Percentiles rank a stretch among this genome's conserved stretches.
Evolutionary conservation across 2,888 invertebrate genomes (phyloP).

Genomic region (Sinelater perroti): DNA sequence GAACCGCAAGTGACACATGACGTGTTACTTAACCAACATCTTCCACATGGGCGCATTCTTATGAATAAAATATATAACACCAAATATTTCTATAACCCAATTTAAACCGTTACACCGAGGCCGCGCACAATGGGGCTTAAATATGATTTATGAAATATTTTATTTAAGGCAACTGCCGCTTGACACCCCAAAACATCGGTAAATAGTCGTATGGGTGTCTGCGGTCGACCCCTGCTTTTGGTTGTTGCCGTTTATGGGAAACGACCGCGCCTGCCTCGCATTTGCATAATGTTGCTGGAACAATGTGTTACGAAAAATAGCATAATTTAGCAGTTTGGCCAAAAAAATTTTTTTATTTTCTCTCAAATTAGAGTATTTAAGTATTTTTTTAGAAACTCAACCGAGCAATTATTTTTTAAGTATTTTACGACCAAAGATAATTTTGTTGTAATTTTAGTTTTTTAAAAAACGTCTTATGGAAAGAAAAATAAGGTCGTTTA

Average conservation of each 20-base stretch:
- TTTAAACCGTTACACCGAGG: conserved; percentile 55
- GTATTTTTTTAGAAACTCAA: too few species aligned
- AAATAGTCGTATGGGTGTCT: conserved; percentile 44
- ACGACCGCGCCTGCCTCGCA: too few species aligned
- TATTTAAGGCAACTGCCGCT: conserved; percentile 57
- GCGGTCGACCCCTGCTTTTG: neutral
- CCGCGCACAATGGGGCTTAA: conserved; percentile 58
- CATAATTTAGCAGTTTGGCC: too few species aligned
- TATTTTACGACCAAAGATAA: too few species aligned
- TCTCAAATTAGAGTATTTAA: too few species aligned
- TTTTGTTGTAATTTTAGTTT: too few species aligned
- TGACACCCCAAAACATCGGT: conserved; percentile 56
- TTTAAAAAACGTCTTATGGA: too few species aligned
- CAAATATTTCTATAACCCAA: conserved; percentile 49
- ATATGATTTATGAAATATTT: conserved; percentile 62
- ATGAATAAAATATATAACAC: conserved; percentile 42
- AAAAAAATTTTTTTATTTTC: too few species aligned
- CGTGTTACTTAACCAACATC: conserved; percentile 42
- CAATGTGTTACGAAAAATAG: too few species aligned
- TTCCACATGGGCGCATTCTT: conserved; percentile 42
- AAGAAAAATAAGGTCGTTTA: too few species aligned
- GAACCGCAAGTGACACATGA: conserved; percentile 41
- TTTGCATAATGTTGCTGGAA: too few species aligned
- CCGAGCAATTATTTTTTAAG: too few species aligned
- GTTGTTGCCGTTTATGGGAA: conserved; percentile 2